Percentiles rank a stretch among this genome's conserved stretches.
Conservation (phyloP, 2,888 invertebrate genomes). For the Caenorhabditis japonica region DNA sequence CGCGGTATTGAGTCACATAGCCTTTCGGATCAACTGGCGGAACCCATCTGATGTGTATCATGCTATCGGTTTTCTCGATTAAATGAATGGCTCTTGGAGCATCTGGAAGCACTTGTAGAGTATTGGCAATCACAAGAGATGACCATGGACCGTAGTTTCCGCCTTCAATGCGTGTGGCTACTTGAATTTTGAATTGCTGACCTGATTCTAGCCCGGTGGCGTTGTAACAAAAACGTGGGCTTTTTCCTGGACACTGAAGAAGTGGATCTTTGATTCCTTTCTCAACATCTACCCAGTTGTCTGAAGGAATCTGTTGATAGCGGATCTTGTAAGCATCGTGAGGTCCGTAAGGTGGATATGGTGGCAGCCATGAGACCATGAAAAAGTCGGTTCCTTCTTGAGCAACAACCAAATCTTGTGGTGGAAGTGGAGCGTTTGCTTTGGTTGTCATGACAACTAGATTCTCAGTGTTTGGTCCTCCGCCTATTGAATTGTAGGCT, state of each 20-base stretch:
- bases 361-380: conserved; percentile 77
- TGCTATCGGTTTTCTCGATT: conserved; percentile 75
- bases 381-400: conserved; percentile 77
- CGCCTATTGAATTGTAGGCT: conserved; percentile 77
- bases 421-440: conserved; percentile 76
- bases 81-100: conserved; percentile 75
- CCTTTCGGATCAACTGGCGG: conserved; percentile 73
- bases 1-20: conserved; percentile 74
- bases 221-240: conserved; percentile 76
- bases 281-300: conserved; percentile 72
- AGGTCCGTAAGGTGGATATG: conserved; percentile 77
- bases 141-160: conserved; percentile 76
- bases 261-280: conserved; percentile 69
- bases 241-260: conserved; percentile 71
- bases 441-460: conserved; percentile 77
- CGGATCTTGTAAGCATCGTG: conserved; percentile 76
- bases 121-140: conserved; percentile 74
- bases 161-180: conserved; percentile 72
- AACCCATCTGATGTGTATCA: conserved; percentile 75
- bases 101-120: conserved; percentile 76
- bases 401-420: conserved; percentile 76
- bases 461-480: conserved; percentile 77
- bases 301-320: conserved; percentile 71
- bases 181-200: conserved; percentile 75
- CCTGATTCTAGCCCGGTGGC: conserved; percentile 75